phyloP scores from a whole-genome alignment of 2,797 vertebrate genomes.

The Crax fasciolata region DNA sequence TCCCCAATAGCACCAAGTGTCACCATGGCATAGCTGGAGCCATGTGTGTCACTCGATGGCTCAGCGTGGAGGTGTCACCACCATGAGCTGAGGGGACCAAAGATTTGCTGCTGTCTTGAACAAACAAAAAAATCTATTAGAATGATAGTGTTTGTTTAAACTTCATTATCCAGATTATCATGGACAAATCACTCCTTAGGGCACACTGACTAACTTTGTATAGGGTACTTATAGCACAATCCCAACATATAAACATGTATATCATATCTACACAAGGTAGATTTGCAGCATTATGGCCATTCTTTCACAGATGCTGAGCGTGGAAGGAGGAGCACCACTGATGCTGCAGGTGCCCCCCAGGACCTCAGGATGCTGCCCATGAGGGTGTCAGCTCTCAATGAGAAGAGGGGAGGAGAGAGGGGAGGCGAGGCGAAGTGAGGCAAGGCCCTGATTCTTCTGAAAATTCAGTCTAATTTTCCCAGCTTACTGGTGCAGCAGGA shows the following conservation, averaged over 20 bases:
- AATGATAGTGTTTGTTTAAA: neutral
- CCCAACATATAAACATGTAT: neutral
- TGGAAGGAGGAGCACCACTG: neutral
- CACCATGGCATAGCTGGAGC: neutral
- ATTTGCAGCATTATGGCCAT: neutral
- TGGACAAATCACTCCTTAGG: neutral
- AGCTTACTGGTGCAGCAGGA: neutral
- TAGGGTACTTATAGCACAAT: accelerated
- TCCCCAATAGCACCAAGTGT: no score
- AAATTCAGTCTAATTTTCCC: neutral
- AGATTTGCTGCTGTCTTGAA: neutral
- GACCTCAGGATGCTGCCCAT: accelerated
- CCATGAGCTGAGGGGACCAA: accelerated
- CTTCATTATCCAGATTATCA: neutral
- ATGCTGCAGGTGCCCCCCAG: accelerated
- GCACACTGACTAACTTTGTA: accelerated
- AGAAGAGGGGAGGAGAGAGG: neutral
- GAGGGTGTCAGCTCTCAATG: neutral
- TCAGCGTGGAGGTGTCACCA: neutral
- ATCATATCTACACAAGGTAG: neutral
- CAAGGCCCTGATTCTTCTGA: neutral
- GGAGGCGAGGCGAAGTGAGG: neutral
- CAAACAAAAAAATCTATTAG: neutral
- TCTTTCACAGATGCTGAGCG: no score
- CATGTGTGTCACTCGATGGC: neutral